phyloP scores from a whole-genome alignment of 2,888 invertebrate species.

The Galerucella pusilla region DNA sequence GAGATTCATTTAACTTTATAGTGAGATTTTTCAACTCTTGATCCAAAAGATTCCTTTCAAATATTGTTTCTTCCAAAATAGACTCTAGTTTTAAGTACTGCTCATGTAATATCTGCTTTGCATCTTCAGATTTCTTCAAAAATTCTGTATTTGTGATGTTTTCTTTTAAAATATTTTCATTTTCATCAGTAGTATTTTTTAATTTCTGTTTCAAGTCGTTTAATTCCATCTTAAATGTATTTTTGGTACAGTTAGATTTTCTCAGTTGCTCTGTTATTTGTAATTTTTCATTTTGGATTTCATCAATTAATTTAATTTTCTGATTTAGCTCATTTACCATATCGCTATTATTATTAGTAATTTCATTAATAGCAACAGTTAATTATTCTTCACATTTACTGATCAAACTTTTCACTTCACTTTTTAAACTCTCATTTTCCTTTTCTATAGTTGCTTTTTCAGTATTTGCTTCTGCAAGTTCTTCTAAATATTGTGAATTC shows the following conservation, averaged over 20 bases:
- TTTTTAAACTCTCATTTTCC: slow-evolving; percentile 4
- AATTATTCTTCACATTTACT: neutral
- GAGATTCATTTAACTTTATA: neutral
- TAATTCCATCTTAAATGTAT: neutral
- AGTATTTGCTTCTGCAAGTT: neutral
- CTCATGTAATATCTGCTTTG: neutral
- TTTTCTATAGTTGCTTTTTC: slow-evolving; percentile 13
- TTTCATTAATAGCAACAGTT: neutral
- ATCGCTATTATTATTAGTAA: neutral
- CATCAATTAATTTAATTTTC: slow-evolving; percentile 14
- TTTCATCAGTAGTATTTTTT: neutral
- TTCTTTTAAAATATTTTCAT: no score
- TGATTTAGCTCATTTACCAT: slow-evolving; percentile 3
- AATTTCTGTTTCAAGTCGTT: slow-evolving; percentile 7
- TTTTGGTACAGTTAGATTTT: neutral
- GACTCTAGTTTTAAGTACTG: neutral
- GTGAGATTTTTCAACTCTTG: neutral
- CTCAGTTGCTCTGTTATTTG: slow-evolving; percentile 10
- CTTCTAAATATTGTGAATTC: neutral
- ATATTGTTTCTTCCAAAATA: neutral
- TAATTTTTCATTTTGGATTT: slow-evolving; percentile 15
- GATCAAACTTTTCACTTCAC: neutral
- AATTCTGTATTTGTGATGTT: neutral
- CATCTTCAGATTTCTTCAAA: neutral
- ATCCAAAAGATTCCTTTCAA: neutral